Conservation (phyloP, 92 coral and sea anemone genomes). For the Heliopora coerulea region DNA sequence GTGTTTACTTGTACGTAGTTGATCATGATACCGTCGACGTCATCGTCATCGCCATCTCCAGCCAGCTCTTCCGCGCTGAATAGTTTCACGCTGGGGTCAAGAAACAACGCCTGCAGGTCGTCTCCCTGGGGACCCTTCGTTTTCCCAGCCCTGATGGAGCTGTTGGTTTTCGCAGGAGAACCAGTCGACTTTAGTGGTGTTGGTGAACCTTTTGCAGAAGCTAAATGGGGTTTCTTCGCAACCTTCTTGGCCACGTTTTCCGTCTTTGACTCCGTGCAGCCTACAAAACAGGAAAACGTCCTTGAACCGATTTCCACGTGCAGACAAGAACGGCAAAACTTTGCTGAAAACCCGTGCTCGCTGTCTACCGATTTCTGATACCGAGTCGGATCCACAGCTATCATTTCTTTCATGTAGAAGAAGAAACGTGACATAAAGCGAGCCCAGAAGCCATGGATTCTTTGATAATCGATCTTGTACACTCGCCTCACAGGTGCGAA, state of each 20-base stretch:
- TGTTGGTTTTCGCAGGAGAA: not conserved
- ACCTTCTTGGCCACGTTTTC: not conserved
- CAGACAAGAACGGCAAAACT: slow-evolving; percentile 34
- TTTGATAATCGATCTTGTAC: slow-evolving; percentile 23
- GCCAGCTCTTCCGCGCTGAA: slow-evolving; percentile 39
- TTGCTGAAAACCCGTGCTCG: slow-evolving; percentile 27
- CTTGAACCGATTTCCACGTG: slow-evolving; percentile 5
- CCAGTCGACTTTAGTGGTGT: not conserved
- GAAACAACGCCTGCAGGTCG: slow-evolving; percentile 24
- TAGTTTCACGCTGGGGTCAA: slow-evolving; percentile 33
- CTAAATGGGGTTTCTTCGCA: not conserved
- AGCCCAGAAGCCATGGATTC: slow-evolving; percentile 89
- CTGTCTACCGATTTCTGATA: slow-evolving; percentile 36
- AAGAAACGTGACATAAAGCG: slow-evolving; percentile 84
- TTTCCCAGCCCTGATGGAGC: not conserved
- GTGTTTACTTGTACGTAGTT: slow-evolving; percentile 33
- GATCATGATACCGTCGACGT: slow-evolving; percentile 27
- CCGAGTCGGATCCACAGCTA: slow-evolving; percentile 50
- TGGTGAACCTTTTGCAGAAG: not conserved
- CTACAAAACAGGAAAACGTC: slow-evolving; percentile 23
- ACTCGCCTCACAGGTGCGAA: slow-evolving; percentile 75
- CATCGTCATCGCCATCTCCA: slow-evolving; percentile 44
- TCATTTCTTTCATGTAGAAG: slow-evolving; percentile 86
- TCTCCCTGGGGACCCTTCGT: not conserved
- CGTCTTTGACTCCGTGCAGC: not conserved